Evolutionary conservation across 2,113 vertebrate species (phyloP), one percentile per base, ranked within the genome.

Genomic region (Ophthalmolycus amberensis): DNA sequence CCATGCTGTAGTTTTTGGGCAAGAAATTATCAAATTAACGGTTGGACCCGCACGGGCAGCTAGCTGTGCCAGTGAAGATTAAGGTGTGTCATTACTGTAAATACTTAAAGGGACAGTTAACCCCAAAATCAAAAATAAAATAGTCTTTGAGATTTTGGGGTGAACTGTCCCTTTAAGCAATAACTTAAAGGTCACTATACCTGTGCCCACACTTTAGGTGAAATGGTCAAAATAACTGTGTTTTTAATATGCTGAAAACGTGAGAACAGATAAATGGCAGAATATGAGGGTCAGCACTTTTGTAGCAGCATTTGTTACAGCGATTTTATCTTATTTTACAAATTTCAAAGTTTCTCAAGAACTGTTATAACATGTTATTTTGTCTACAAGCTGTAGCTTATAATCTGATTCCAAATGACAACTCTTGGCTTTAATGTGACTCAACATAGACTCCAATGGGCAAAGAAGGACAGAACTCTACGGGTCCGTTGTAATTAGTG

Each of bases 401-500:
- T 46, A 0, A 3, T 60, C 50, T 25, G 11, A 66, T 50, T 73
- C 27, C 5, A 63, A 71, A 38, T 16, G 40, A 54, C n/a, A 83
- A 46, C 25, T 75, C n/a, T 2, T 58, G 27, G 37, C 46, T 40
- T 60, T n/a, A 63, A 32, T 77, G 42, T 71, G 34, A 80, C 71
- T 71, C 63, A 27, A 77, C 58, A 74, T 8, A 37, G 67, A 69
- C 32, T 73, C 34, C 34, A 76, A 16, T 46, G 8, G 20, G 50
- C 48, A 37, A 66, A 71, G 22, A 71, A 71, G 72, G 34, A 73
- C 60, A 50, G 22, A 63, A 37, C 12, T 78, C 54, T 11, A 6
- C 22, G 64, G 44, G 48, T 59, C 37, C 44, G 71, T 60, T 70
- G 73, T 62, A 71, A 85, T 84, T 70, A 80, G 44, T 76, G 63